Conservation (phyloP, 2,888 invertebrate species). For the Ptychoptera contaminata region DNA sequence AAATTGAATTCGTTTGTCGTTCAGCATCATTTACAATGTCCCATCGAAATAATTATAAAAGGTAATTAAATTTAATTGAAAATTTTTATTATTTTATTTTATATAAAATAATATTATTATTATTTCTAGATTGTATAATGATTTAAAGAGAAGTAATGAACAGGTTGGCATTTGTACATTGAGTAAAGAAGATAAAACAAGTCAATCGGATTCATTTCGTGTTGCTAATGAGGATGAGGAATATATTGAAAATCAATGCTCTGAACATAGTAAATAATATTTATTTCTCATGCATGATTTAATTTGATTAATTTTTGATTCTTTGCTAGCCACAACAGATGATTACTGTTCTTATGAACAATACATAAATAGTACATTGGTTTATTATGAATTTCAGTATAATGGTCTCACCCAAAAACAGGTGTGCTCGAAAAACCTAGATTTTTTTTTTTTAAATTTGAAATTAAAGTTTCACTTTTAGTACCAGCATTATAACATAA, state of each 20-base stretch:
- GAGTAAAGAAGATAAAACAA: conserved; percentile 55
- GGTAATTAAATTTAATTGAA: conserved; percentile 16
- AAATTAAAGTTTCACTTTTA: not conserved
- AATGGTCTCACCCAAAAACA: conserved; percentile 28
- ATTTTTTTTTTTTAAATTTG: conserved; percentile 5
- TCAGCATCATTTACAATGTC: conserved; percentile 38
- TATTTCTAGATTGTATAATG: not conserved
- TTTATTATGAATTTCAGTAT: conserved; percentile 35
- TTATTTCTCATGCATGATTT: not conserved
- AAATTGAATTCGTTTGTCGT: conserved; percentile 36
- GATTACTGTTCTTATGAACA: conserved; percentile 64
- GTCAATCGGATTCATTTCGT: conserved; percentile 60
- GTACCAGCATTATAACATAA: too few species aligned
- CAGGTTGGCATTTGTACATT: conserved; percentile 48
- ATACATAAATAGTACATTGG: conserved; percentile 50
- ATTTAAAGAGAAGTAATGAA: conserved; percentile 7
- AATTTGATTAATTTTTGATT: not conserved
- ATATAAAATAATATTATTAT: conserved; percentile 12
- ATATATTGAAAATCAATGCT: conserved; percentile 73
- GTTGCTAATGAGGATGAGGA: conserved; percentile 59
- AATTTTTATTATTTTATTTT: conserved; percentile 3
- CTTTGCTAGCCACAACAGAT: conserved; percentile 17
- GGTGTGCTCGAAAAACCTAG: conserved; percentile 16
- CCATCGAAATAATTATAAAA: conserved; percentile 28
- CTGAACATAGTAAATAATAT: conserved; percentile 37